Base-by-base conservation (phyloP, 2,888 invertebrate genomes). In the Drosophila quasianomalipes region DNA sequence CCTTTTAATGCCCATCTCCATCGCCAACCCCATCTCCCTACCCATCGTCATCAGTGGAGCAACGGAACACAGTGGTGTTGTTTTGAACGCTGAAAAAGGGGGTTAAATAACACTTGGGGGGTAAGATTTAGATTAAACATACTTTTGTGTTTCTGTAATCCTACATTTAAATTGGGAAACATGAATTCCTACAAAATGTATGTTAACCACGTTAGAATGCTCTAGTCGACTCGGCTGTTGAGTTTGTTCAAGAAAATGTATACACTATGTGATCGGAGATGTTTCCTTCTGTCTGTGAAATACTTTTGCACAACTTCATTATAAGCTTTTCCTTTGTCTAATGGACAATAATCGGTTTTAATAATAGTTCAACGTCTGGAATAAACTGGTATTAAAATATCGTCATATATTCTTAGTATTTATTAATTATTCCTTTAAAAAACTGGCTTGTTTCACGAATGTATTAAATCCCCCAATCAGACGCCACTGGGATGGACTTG, bases 11-110 rank as follows among this genome's bases (percentile, higher is more conserved):
- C 70, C 55, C 49, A 47, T 47, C 47, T 30, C 12, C 30, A 47
- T 26, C 22, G 22, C 19, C 59, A 61, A 52, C 41, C 37, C 52
- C 51, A 44, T 65, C 22, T 60, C 47, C 51, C 28, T 49, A 44
- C 41, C 65, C 41, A 26, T 26, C 33, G 3, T 33, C n/a, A n/a
- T 28, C 52, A 39, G 7, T 37, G 19, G 39, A 30, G 47, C 59
- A 33, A 44, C 70, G 58, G 53, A 72, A 67, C 61, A 19, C 81
- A 81, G 87, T 64, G 74, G 70, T 74, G 51, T n/a, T 19, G 37
- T 3, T 35, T 7, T 4, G 14, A 41, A 10, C n/a, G n/a, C 10
- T 10, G n/a, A 4, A 7, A 47, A 47, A 47, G 47, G 47, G 47
- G 47, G 26, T 16, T 47, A 26, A 26, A 47, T 41, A n/a, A n/a